phyloP scores from a whole-genome alignment of 1,140 invertebrate species.

The Oryctes rhinoceros region DNA sequence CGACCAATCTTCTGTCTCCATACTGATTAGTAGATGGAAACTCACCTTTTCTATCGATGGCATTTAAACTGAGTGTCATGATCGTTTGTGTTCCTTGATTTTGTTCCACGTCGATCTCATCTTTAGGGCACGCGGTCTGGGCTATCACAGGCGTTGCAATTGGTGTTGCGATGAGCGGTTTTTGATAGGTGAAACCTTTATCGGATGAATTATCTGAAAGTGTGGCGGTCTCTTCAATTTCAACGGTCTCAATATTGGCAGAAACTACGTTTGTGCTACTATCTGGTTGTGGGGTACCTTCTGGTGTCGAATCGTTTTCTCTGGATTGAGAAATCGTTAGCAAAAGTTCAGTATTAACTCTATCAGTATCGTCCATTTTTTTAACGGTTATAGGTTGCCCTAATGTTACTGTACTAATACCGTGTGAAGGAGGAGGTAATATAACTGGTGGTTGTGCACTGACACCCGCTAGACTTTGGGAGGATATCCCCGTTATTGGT shows the following conservation, averaged over 20 bases:
- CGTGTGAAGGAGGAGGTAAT: slow-evolving; percentile 54
- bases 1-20: slow-evolving; percentile 24
- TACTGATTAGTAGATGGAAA: background rate
- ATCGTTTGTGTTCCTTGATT: slow-evolving; percentile 44
- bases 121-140: slow-evolving; percentile 50
- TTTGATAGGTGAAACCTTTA: slow-evolving; percentile 50
- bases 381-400: slow-evolving; percentile 58
- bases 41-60: slow-evolving; percentile 40
- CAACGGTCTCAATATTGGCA: slow-evolving; percentile 46
- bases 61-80: slow-evolving; percentile 49
- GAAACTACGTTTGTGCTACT: slow-evolving; percentile 51
- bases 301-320: slow-evolving; percentile 49
- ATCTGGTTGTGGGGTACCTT: slow-evolving; percentile 54
- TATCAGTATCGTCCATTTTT: slow-evolving; percentile 55
- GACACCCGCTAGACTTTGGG: slow-evolving; percentile 55
- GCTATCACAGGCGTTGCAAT: slow-evolving; percentile 59
- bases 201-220: slow-evolving; percentile 47
- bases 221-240: slow-evolving; percentile 48
- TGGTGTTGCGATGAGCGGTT: slow-evolving; percentile 49
- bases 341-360: slow-evolving; percentile 54
- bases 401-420: slow-evolving; percentile 55
- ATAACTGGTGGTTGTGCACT: slow-evolving; percentile 56
- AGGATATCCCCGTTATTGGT: slow-evolving; percentile 60
- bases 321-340: slow-evolving; percentile 57
- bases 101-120: slow-evolving; percentile 50